Conservation (phyloP, 1,140 invertebrate genomes). For the Ceratina calcarata region DNA sequence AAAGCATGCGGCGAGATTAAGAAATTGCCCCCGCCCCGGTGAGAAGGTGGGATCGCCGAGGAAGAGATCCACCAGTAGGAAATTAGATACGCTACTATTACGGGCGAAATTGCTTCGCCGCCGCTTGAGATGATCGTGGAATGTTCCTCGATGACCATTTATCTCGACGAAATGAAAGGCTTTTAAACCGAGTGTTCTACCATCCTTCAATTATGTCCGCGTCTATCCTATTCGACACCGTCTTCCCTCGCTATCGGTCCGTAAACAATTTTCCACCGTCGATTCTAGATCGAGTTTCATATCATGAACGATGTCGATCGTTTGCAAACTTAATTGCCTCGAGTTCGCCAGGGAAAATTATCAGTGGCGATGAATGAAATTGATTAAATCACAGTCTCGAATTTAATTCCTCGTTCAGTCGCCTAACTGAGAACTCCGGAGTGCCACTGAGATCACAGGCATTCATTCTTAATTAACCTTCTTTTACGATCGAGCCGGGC, state of each 20-base stretch:
- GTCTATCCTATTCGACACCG: neutral
- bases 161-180: slow-evolving; percentile 1
- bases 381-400: no score
- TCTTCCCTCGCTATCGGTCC: neutral
- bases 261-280: neutral
- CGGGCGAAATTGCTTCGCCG: slow-evolving; percentile 10
- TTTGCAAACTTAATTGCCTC: no score
- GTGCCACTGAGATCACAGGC: no score
- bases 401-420: no score
- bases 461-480: no score
- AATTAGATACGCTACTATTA: neutral
- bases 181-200: neutral
- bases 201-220: neutral
- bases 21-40: neutral
- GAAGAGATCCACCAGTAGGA: neutral
- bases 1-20: neutral
- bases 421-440: no score
- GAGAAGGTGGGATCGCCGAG: neutral
- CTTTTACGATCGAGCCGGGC: no score
- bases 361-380: no score
- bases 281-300: neutral
- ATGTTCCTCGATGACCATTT: slow-evolving; percentile 1
- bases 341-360: no score
- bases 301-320: neutral
- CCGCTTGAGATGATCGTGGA: neutral